phyloP scores from a whole-genome alignment of 2,797 vertebrate species.

The Crossoptilon crossoptilon region DNA sequence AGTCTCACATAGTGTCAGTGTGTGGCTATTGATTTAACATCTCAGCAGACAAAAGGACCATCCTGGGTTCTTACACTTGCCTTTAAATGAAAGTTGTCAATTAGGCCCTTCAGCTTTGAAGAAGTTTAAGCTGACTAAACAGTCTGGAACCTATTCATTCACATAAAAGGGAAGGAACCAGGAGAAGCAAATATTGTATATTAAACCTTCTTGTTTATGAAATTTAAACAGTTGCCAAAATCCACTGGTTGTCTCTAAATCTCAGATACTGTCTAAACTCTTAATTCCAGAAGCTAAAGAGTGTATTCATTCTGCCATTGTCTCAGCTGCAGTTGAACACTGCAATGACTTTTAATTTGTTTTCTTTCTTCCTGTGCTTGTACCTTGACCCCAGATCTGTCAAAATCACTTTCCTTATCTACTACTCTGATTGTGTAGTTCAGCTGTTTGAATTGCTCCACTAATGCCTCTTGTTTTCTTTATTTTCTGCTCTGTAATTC shows the following conservation, averaged over 20 bases:
- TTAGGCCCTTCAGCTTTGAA: conserved; percentile 65
- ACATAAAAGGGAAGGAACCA: conserved; percentile 48
- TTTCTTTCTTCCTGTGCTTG: conserved; percentile 11
- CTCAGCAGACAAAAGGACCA: conserved; percentile 45
- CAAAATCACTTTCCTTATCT: conserved; percentile 31
- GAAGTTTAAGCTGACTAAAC: conserved; percentile 66
- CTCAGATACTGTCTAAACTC: conserved; percentile 32
- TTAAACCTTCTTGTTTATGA: conserved; percentile 59
- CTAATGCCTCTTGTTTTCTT: not conserved
- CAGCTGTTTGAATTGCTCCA: not conserved
- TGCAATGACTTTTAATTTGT: conserved; percentile 37
- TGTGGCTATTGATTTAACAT: conserved; percentile 51
- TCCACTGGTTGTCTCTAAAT: not conserved
- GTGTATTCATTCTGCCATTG: conserved; percentile 32
- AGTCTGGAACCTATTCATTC: conserved; percentile 51
- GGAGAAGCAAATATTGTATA: conserved; percentile 57
- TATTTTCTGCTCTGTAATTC: conserved; percentile 2
- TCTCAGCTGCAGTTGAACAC: conserved; percentile 48
- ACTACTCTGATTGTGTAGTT: not conserved
- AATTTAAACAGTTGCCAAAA: conserved; percentile 36
- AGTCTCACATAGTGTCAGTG: not conserved
- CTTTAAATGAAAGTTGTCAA: conserved; percentile 72
- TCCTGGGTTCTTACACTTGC: conserved; percentile 58
- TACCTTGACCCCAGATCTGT: conserved; percentile 15
- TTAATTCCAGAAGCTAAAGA: conserved; percentile 42